phyloP scores from a whole-genome alignment of 2,797 vertebrate species.

The Pantherophis vulpinus region DNA sequence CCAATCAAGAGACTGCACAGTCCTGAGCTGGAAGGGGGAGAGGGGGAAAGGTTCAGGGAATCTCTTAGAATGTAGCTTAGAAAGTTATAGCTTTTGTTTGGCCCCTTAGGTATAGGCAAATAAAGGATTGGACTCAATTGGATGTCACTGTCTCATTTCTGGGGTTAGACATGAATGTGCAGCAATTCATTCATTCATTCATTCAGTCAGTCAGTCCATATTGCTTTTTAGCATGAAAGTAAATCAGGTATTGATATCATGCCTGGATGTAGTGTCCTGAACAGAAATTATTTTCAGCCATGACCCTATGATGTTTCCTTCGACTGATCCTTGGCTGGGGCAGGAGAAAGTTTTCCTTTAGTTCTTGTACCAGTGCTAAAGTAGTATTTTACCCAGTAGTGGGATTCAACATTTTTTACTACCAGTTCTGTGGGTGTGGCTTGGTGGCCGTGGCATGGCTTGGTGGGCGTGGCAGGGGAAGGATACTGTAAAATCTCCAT shows the following conservation, averaged over 20 bases:
- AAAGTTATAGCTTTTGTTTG: neutral
- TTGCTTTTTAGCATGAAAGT: neutral
- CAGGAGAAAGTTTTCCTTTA: neutral
- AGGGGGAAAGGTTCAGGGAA: neutral
- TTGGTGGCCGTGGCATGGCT: too few species aligned
- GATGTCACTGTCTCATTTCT: neutral
- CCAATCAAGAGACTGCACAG: neutral
- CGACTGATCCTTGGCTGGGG: neutral
- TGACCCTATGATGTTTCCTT: neutral
- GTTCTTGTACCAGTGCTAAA: neutral
- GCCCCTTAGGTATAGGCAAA: neutral
- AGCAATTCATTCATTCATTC: neutral
- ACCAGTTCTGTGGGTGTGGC: too few species aligned
- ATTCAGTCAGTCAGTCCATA: neutral
- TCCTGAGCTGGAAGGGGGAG: neutral
- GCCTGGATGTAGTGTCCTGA: neutral
- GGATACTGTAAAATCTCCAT: too few species aligned
- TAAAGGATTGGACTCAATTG: neutral
- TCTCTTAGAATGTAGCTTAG: neutral
- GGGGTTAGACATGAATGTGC: neutral
- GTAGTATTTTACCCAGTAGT: neutral
- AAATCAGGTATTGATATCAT: neutral
- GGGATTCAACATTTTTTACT: too few species aligned
- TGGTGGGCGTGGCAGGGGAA: too few species aligned
- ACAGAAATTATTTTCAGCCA: neutral